Evolutionary conservation across 2,113 vertebrate species (phyloP).

Genomic region (Menura novaehollandiae): DNA sequence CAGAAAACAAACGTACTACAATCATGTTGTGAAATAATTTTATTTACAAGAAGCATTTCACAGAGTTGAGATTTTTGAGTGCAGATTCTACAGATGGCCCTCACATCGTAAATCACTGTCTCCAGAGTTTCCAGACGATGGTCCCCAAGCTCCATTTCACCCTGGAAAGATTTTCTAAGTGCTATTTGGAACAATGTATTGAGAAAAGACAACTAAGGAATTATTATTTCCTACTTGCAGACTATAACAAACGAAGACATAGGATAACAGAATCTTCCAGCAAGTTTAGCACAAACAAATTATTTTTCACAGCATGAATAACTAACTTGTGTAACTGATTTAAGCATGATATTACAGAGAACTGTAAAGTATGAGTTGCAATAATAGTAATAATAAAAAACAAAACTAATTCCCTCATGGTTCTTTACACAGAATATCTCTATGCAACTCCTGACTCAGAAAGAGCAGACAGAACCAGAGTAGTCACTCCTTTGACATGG

Average conservation of each 20-base stretch:
- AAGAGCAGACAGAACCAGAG: background rate
- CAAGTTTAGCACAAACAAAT: background rate
- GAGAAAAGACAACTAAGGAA: background rate
- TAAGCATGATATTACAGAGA: background rate
- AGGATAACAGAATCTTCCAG: background rate
- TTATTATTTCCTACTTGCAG: background rate
- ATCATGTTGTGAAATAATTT: background rate
- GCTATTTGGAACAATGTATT: background rate
- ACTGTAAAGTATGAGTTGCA: background rate
- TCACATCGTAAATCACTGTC: background rate
- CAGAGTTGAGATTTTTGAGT: background rate
- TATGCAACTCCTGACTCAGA: background rate
- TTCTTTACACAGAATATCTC: background rate
- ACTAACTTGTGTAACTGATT: background rate
- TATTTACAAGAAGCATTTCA: background rate
- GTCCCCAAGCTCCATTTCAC: background rate
- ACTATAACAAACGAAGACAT: background rate
- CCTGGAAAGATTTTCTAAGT: background rate
- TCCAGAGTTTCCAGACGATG: background rate
- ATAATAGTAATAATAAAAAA: background rate
- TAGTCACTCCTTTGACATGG: background rate
- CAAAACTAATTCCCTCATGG: background rate
- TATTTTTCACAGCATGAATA: background rate
- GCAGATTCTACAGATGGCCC: background rate
- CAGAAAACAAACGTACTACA: background rate